Evolutionary conservation across 2,113 vertebrate genomes (phyloP).

Genomic region (Neolamprologus toae): DNA sequence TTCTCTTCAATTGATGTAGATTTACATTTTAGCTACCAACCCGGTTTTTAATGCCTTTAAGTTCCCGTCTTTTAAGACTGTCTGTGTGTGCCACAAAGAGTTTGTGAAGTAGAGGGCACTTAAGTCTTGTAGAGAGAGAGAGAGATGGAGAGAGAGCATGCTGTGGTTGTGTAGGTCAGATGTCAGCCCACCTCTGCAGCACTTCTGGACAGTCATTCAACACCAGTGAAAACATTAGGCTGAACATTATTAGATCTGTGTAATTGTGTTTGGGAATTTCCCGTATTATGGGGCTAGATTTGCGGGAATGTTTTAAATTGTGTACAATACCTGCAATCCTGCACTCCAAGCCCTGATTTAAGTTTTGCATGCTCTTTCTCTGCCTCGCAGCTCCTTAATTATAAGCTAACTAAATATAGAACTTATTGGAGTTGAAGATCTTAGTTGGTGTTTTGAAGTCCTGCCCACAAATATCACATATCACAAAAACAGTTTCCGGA

Average conservation of each 20-base stretch:
- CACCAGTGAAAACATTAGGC: not conserved
- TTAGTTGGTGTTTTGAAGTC: not conserved
- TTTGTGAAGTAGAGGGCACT: not conserved
- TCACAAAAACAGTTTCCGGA: not conserved
- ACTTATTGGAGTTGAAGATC: not conserved
- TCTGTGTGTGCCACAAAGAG: not conserved
- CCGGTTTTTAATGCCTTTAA: accelerated
- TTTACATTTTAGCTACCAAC: not conserved
- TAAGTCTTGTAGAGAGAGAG: not conserved
- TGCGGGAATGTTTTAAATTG: not conserved
- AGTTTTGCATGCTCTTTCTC: not conserved
- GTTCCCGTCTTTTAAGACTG: not conserved
- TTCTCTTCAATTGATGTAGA: not conserved
- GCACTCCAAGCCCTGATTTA: not conserved
- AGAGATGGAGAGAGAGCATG: not conserved
- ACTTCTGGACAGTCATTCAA: not conserved
- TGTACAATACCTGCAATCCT: not conserved
- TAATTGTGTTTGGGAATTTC: not conserved
- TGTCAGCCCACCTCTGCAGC: not conserved
- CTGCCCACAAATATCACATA: not conserved
- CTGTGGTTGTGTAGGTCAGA: not conserved
- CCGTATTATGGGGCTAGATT: not conserved
- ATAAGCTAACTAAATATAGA: not conserved
- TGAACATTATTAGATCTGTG: not conserved
- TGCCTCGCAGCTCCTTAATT: not conserved